phyloP scores from a whole-genome alignment of 1,140 invertebrate genomes.

The Thaumetopoea pityocampa region DNA sequence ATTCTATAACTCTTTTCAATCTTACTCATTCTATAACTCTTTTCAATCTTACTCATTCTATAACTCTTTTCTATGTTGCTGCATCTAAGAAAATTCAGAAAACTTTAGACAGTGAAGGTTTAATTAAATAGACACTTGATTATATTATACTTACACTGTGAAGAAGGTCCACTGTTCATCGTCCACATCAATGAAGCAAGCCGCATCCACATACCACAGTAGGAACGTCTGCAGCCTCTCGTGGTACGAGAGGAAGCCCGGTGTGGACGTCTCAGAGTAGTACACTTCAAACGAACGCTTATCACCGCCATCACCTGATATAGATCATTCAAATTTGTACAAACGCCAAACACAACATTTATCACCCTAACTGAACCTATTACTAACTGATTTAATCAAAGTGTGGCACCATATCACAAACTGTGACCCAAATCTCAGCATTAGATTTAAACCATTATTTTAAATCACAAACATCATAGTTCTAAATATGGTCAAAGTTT shows the following conservation, averaged over 20 bases:
- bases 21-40: no score
- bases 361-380: background rate
- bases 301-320: conserved; percentile 65
- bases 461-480: no score
- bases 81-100: no score
- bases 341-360: background rate
- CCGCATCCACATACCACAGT: conserved; percentile 96
- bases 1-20: no score
- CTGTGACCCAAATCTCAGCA: no score
- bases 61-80: no score
- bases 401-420: no score
- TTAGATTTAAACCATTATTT: no score
- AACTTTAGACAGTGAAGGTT: no score
- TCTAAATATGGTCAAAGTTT: no score
- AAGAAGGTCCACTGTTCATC: conserved; percentile 96
- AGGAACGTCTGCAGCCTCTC: conserved; percentile 92
- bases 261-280: conserved; percentile 80
- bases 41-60: no score
- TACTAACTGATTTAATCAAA: background rate
- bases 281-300: conserved; percentile 88
- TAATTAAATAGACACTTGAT: background rate
- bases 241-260: conserved; percentile 88
- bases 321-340: background rate
- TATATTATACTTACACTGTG: conserved; percentile 83
- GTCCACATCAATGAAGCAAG: conserved; percentile 93